These are phyloP conservation scores for Numenius phaeopus DNA, from an alignment of 2,797 vertebrate genomes.

Conservation along the genomic window DNA sequence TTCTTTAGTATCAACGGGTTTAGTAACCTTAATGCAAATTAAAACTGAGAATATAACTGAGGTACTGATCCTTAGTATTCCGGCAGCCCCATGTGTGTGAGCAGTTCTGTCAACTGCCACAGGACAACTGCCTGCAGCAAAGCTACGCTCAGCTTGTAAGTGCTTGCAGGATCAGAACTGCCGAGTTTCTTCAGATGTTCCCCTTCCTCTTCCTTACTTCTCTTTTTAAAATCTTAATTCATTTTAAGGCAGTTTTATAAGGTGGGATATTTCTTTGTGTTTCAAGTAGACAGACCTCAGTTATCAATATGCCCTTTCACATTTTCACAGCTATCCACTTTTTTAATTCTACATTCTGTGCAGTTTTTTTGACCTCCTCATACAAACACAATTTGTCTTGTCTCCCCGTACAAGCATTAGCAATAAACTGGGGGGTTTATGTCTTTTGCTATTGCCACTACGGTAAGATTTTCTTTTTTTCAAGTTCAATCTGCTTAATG, in stretches of 20 bases:
- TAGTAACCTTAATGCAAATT: not conserved
- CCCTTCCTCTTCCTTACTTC: not conserved
- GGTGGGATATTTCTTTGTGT: not conserved
- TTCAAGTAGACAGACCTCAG: not conserved
- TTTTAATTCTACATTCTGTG: not conserved
- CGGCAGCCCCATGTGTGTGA: accelerated
- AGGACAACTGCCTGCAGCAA: not conserved
- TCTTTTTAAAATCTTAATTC: not conserved
- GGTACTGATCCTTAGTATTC: not conserved
- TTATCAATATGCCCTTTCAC: not conserved
- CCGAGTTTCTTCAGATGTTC: not conserved
- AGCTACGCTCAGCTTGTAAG: not conserved
- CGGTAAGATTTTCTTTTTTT: not conserved
- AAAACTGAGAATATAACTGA: not conserved
- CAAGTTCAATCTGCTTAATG: not conserved
- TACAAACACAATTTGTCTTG: not conserved
- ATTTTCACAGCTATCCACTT: not conserved
- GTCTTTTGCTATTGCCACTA: not conserved
- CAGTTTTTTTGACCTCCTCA: not conserved
- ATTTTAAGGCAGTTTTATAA: not conserved
- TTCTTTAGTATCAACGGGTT: not conserved
- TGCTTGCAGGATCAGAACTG: not conserved
- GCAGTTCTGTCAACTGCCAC: not conserved
- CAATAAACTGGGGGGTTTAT: not conserved
- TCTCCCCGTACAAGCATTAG: not conserved